A percentile compares a stretch with the other conserved stretches of the same genome.
These are phyloP conservation scores for Sebastes vulpes DNA, from an alignment of 2,797 vertebrate species.

Conservation along the genomic window DNA sequence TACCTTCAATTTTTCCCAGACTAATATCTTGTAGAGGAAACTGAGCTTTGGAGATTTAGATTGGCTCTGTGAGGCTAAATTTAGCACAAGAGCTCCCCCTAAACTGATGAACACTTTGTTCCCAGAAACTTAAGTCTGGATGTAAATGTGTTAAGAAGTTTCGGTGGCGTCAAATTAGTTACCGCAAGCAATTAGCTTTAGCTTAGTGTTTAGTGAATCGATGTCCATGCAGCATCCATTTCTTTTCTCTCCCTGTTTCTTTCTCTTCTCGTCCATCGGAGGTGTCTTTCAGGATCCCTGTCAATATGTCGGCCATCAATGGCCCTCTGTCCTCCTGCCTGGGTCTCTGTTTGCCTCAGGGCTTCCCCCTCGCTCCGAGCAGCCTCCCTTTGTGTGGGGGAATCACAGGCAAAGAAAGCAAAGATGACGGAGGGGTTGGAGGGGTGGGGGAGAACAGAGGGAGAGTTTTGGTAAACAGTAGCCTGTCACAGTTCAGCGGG, in stretches of 20 bases:
- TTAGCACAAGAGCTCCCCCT: neutral
- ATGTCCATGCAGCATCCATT: neutral
- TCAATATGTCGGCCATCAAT: conserved; percentile 73
- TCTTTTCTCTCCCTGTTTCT: conserved; percentile 15
- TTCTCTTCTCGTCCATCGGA: conserved; percentile 10
- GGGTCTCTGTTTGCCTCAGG: conserved; percentile 78
- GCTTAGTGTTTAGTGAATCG: neutral
- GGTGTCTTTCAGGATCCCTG: conserved; percentile 64
- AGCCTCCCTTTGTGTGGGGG: conserved; percentile 72
- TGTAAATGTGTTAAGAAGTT: neutral
- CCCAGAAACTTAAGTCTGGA: neutral
- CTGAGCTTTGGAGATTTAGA: neutral
- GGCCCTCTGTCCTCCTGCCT: conserved; percentile 70
- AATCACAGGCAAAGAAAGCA: conserved; percentile 71
- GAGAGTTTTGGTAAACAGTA: conserved; percentile 76
- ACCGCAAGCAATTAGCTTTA: neutral
- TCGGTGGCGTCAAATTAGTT: neutral
- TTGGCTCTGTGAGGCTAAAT: neutral
- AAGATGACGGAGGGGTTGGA: conserved; percentile 46
- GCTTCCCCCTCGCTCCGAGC: conserved; percentile 57
- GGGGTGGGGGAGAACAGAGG: conserved; percentile 5
- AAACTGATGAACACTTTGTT: conserved; percentile 21
- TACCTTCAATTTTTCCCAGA: neutral
- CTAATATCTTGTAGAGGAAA: neutral
- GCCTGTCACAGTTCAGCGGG: conserved; percentile 76